phyloP scores from a whole-genome alignment of 2,888 invertebrate species.

The Bedellia somnulentella region DNA sequence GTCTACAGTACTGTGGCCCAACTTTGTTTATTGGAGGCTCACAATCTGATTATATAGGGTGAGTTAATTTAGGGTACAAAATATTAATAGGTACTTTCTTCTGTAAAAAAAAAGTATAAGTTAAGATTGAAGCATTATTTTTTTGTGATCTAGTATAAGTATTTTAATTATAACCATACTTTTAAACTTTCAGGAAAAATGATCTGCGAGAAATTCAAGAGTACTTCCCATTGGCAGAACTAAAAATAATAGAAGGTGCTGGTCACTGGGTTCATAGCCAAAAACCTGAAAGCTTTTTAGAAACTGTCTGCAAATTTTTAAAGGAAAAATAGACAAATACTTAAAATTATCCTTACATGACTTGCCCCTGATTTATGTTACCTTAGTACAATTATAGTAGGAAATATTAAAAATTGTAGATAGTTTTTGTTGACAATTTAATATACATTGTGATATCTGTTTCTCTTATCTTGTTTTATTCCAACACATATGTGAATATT shows the following conservation, averaged over 20 bases:
- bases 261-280: conserved; percentile 96
- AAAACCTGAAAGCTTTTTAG: conserved; percentile 78
- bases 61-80: no score
- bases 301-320: conserved; percentile 65
- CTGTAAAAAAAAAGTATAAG: no score
- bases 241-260: conserved; percentile 74
- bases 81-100: no score
- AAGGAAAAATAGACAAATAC: conserved; percentile 31
- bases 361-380: no score
- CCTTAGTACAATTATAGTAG: no score
- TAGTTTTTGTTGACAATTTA: no score
- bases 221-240: conserved; percentile 71
- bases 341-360: no score
- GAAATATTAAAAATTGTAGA: no score
- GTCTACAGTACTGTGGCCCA: conserved; percentile 65
- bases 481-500: no score
- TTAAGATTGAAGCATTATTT: no score
- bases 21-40: conserved; percentile 84
- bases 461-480: not conserved
- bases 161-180: conserved; percentile 9
- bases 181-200: conserved; percentile 29
- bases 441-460: not conserved
- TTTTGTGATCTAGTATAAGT: no score
- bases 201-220: conserved; percentile 67
- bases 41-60: conserved; percentile 81